Evolutionary conservation across 2,797 vertebrate species (phyloP).

Genomic region (Parauchenoglanis ngamensis): DNA sequence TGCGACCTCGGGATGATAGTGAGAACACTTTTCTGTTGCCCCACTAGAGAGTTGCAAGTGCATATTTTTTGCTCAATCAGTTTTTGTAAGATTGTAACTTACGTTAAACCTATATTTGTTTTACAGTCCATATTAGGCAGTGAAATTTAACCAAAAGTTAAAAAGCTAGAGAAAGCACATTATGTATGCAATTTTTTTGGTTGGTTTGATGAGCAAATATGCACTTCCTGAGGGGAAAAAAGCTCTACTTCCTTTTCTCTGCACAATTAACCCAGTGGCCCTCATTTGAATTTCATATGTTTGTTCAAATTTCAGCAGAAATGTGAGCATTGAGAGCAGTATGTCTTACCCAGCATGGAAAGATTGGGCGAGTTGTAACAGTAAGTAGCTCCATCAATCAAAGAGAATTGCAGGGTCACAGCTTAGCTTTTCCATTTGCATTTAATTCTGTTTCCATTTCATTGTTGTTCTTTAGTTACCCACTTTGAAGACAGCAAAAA

Average conservation of each 20-base stretch:
- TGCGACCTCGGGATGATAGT: neutral
- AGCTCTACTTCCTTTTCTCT: constrained; percentile 67
- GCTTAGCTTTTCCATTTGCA: constrained; percentile 34
- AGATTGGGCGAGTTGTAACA: neutral
- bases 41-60: neutral
- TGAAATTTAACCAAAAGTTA: neutral
- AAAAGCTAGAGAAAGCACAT: neutral
- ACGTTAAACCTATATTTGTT: neutral
- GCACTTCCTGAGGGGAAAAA: constrained; percentile 46
- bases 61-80: neutral
- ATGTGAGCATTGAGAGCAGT: neutral
- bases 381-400: constrained; percentile 14
- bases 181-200: constrained; percentile 31
- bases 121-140: neutral
- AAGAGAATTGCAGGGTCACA: constrained; percentile 2
- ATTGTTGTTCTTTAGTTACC: constrained; percentile 7
- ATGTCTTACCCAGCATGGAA: neutral
- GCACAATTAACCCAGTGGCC: constrained; percentile 82
- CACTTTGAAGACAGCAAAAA: constrained; percentile 1
- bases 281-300: constrained; percentile 83
- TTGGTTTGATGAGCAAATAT: constrained; percentile 40
- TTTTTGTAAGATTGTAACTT: neutral
- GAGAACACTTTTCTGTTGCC: neutral
- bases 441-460: constrained; percentile 8
- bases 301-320: constrained; percentile 20